Evolutionary conservation across 2,797 vertebrate genomes (phyloP), one percentile per base, ranked within the genome.

Genomic region (Australoheros facetus): DNA sequence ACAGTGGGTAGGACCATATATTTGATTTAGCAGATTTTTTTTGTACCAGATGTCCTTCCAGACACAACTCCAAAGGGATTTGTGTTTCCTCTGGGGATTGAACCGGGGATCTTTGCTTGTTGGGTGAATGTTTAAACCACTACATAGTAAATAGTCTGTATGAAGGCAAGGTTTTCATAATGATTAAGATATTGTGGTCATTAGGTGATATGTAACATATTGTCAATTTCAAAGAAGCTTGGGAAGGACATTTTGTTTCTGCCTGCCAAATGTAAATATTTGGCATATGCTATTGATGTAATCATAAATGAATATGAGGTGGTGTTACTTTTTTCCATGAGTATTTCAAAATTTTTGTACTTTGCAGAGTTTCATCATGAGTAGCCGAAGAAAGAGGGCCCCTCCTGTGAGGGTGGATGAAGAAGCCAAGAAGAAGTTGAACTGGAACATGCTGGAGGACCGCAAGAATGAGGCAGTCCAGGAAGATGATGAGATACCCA

Each of bases 401-500:
- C 95, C 96, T 60, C 98, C 98, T 0, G 95, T 97, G 77, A 97
- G 93, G 92, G 91, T 98, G 77, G 96, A 97, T 19, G 97, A 98
- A 55, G 96, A 97, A 7, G 95, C 94, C 71, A 98, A 97, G 88
- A 96, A 94, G 85, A 95, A 85, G 82, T 91, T 99, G 39, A 92
- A 95, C 64, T 99, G 98, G 98, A 97, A 97, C 88, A 99, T 99
- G 98, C 91, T 97, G n/a, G 97, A 99, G 57, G 96, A 98, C 85
- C 91, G 97, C 16, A 96, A 89, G 85, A 94, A 93, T 26, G 95
- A 96, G 34, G 93, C 86, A 2, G 90, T 90, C 72, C 92, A 87
- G n/a, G 94, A 90, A 14, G 93, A 78, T 0, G 84, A 81, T 19
- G 84, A 84, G 73, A 81, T 76, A 71, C 80, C 90, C 0, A 87